Evolutionary conservation across 2,888 invertebrate species (phyloP), one percentile per base, ranked within the genome.

Genomic region (Ephialtes manifestator): DNA sequence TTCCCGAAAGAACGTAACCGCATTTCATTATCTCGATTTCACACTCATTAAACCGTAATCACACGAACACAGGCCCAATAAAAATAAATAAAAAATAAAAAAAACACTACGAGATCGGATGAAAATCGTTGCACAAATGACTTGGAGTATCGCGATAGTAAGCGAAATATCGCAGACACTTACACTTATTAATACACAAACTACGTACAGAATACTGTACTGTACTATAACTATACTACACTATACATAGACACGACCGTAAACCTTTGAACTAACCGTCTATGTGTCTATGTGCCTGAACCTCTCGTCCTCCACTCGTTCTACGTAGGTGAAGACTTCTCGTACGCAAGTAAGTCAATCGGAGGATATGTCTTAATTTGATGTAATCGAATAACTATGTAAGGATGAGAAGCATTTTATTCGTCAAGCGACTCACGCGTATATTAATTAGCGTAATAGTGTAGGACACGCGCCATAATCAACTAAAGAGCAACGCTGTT

Each of bases 321-420:
- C 90, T 88, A 88, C 91, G 85, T 90, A 96, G 96, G 95, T 94
- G 96, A 96, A 95, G 96, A 96, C 94, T 95, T 95, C 95, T 95
- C 95, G 93, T 95, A 95, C 93, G 92, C 96, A 96, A 96, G 96
- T 96, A 96, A 96, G 96, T 95, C 94, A 89, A 79, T 83, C 87
- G 87, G 83, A 67, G 87, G 79, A 83, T 87, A 76, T 86, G 53
- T 75, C 63, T 85, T 85, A 87, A 83, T 86, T 87, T 87, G 72
- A 84, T 87, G 85, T 87, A 83, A 87, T 87, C 85, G 82, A 88
- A 81, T 84, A 84, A 74, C 72, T 78, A 70, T 82, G 70, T 85
- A 85, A 85, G 75, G 84, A 84, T 78, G 70, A 84, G 39, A 75
- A 85, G 78, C 81, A 81, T 85, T 67, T 51, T 53, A 67, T 51